Evolutionary conservation across 2,888 invertebrate genomes (phyloP).

Genomic region (Teleiodes luculella): DNA sequence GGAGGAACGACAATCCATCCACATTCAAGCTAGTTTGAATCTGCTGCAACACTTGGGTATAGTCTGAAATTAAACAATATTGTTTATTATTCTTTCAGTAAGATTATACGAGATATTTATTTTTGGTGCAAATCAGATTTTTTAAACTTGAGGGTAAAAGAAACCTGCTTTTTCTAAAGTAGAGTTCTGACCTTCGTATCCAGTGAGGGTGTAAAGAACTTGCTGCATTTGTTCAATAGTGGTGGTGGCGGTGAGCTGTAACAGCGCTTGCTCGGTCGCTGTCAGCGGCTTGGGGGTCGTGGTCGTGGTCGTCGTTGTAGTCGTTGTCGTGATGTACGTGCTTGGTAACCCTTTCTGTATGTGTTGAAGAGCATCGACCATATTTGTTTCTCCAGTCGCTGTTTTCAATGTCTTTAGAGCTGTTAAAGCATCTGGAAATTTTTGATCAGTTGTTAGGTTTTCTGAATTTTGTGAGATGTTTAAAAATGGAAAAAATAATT

Average conservation of each 20-base stretch:
- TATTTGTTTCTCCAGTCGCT: neutral
- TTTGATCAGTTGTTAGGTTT: neutral
- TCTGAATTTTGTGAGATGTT: no score
- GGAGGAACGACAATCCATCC: neutral
- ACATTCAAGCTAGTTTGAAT: neutral
- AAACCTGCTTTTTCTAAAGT: no score
- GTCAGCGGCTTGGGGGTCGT: neutral
- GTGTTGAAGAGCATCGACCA: constrained; percentile 1
- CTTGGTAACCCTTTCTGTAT: constrained; percentile 4
- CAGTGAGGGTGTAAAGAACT: neutral
- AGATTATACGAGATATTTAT: no score
- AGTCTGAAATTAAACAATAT: neutral
- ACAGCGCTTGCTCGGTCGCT: neutral
- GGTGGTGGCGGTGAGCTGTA: neutral
- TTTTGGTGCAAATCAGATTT: no score
- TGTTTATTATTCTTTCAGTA: no score
- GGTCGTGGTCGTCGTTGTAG: constrained; percentile 10
- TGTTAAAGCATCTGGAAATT: neutral
- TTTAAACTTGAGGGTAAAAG: no score
- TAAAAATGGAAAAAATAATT: no score
- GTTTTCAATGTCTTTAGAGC: constrained; percentile 32
- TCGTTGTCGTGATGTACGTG: neutral
- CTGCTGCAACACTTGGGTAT: neutral
- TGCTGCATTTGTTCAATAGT: neutral
- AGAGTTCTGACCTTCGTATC: neutral